Conservation (phyloP, 1,140 invertebrate genomes). For the Apis dorsata region DNA sequence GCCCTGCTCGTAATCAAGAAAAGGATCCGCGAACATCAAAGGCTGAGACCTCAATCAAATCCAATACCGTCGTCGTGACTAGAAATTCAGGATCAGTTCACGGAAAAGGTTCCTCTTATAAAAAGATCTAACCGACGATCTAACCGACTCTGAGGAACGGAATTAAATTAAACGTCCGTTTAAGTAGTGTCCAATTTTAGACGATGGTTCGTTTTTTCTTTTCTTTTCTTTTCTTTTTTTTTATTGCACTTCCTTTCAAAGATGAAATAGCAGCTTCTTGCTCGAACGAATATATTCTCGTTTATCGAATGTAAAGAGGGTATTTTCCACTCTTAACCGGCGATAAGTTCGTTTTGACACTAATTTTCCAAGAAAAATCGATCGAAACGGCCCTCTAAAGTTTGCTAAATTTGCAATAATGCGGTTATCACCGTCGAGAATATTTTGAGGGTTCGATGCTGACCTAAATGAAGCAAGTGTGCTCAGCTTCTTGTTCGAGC, state of each 20-base stretch:
- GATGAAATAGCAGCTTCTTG: neutral
- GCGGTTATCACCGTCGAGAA: no score
- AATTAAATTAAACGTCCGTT: slow-evolving; percentile 45
- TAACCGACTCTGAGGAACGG: neutral
- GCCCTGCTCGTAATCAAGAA: slow-evolving; percentile 18
- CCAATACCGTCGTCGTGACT: slow-evolving; percentile 30
- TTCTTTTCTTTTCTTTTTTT: neutral
- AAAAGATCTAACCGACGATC: slow-evolving; percentile 5
- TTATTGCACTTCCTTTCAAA: neutral
- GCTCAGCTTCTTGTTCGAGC: slow-evolving; percentile 26
- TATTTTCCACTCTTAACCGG: neutral
- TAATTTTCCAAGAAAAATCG: neutral
- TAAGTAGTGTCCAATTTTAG: slow-evolving; percentile 25
- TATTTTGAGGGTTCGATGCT: neutral
- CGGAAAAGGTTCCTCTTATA: slow-evolving; percentile 3
- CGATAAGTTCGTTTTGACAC: neutral
- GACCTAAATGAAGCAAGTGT: slow-evolving; percentile 16
- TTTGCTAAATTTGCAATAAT: slow-evolving; percentile 26
- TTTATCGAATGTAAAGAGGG: neutral
- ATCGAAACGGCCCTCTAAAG: neutral
- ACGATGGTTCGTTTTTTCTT: neutral
- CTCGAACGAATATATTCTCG: neutral
- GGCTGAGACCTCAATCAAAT: slow-evolving; percentile 33
- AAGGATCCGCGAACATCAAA: slow-evolving; percentile 56
- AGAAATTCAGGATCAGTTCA: slow-evolving; percentile 18